These are phyloP conservation scores for Eurystomus glaucurus DNA, from an alignment of 2,797 vertebrate species.

Conservation along the genomic window DNA sequence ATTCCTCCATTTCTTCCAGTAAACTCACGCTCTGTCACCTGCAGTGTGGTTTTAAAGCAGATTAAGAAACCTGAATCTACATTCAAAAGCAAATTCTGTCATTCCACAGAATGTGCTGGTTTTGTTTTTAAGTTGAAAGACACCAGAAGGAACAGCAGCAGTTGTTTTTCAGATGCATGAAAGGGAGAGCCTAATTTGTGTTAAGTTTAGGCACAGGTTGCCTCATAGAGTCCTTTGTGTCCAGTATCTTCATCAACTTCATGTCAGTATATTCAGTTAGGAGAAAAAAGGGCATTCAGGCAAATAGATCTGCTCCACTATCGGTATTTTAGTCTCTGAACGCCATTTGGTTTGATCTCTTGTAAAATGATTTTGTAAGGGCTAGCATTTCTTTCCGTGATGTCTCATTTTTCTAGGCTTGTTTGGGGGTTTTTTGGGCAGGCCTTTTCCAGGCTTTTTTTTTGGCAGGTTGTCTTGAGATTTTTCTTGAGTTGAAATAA, in stretches of 20 bases:
- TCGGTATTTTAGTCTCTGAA: neutral
- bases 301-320: neutral
- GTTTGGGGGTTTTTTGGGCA: neutral
- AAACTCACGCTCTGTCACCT: neutral
- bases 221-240: fast-evolving
- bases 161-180: neutral
- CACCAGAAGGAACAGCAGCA: neutral
- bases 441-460: neutral
- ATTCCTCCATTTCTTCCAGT: neutral
- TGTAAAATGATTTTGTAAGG: neutral
- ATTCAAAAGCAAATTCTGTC: neutral
- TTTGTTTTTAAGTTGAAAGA: neutral
- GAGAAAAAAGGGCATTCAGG: neutral
- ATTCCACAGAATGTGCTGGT: neutral
- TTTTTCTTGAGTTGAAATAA: neutral
- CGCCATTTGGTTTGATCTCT: neutral
- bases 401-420: neutral
- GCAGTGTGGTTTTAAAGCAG: neutral
- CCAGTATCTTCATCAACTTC: neutral
- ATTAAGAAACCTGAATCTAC: neutral
- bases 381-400: neutral
- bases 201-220: neutral
- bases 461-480: neutral
- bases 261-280: neutral
- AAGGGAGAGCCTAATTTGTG: neutral